Percentiles rank a stretch among this genome's conserved stretches.
These are phyloP conservation scores for Lycaena phlaeas DNA, from an alignment of 2,888 invertebrate genomes.

Conservation along the genomic window DNA sequence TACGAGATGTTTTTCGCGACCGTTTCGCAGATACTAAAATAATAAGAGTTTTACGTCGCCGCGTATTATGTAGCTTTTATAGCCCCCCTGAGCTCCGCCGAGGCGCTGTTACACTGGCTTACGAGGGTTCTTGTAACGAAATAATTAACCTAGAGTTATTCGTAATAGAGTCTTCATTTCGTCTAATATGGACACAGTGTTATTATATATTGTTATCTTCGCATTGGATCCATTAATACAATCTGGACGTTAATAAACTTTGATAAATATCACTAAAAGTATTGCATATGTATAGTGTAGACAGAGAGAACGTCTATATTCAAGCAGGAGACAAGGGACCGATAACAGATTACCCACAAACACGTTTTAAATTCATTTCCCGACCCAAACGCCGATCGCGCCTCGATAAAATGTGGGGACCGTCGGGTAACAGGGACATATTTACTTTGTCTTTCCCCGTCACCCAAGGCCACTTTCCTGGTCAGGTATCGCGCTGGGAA, in stretches of 20 bases:
- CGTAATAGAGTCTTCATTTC: constrained; percentile 49
- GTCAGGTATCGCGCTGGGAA: constrained; percentile 67
- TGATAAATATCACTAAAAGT: too few relatives aligned
- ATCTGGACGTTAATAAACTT: too few relatives aligned
- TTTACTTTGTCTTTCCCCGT: constrained; percentile 68
- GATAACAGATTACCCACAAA: constrained; percentile 74
- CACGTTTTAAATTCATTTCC: constrained; percentile 74
- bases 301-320: too few relatives aligned
- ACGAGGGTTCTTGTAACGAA: constrained; percentile 65
- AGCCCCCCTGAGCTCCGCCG: constrained; percentile 53
- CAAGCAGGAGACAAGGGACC: constrained; percentile 72
- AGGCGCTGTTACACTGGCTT: constrained; percentile 65
- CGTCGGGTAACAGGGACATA: constrained; percentile 66
- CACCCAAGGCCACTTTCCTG: constrained; percentile 62
- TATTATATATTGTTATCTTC: constrained; percentile 35
- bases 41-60: constrained; percentile 69
- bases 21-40: constrained; percentile 70
- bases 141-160: constrained; percentile 65
- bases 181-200: constrained; percentile 37
- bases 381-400: constrained; percentile 70
- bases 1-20: constrained; percentile 65
- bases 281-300: too few relatives aligned
- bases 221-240: too few relatives aligned
- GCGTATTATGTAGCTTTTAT: constrained; percentile 69
- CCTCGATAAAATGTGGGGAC: constrained; percentile 71